These are phyloP conservation scores for Cephonodes hylas DNA, from an alignment of 2,888 invertebrate genomes.

Conservation along the genomic window DNA sequence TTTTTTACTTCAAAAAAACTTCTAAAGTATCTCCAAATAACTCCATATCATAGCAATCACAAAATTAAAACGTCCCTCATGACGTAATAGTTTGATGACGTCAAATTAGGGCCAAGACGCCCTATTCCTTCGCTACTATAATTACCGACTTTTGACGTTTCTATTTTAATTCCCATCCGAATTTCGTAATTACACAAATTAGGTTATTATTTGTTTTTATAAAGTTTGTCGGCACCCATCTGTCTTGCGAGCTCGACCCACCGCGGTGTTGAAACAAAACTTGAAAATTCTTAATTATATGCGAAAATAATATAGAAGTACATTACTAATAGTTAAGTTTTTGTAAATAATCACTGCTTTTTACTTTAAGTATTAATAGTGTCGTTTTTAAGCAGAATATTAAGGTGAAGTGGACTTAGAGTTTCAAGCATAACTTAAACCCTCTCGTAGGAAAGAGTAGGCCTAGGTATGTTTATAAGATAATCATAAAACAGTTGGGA, in stretches of 20 bases:
- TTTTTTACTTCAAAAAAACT: too few species aligned
- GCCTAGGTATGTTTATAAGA: too few species aligned
- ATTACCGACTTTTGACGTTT: constrained; percentile 28
- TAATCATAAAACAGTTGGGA: too few species aligned
- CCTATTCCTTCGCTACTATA: background rate
- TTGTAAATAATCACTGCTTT: too few species aligned
- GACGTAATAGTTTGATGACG: constrained; percentile 23
- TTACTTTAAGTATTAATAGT: too few species aligned
- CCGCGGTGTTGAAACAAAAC: background rate
- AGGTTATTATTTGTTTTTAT: background rate
- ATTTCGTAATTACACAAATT: background rate
- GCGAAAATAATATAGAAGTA: background rate
- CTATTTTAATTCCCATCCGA: constrained; percentile 26
- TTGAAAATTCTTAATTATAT: background rate
- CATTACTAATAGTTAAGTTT: too few species aligned
- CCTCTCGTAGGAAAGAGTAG: too few species aligned
- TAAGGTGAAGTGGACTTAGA: too few species aligned
- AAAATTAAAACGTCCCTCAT: background rate
- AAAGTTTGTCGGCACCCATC: background rate
- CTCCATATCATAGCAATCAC: too few species aligned
- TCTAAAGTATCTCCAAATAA: too few species aligned
- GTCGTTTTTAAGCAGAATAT: too few species aligned
- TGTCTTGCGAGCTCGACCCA: background rate
- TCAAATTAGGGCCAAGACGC: constrained; percentile 25
- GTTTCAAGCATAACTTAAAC: too few species aligned